Conservation (phyloP, 2,797 vertebrate genomes). For the Sebastes iracundus region DNA sequence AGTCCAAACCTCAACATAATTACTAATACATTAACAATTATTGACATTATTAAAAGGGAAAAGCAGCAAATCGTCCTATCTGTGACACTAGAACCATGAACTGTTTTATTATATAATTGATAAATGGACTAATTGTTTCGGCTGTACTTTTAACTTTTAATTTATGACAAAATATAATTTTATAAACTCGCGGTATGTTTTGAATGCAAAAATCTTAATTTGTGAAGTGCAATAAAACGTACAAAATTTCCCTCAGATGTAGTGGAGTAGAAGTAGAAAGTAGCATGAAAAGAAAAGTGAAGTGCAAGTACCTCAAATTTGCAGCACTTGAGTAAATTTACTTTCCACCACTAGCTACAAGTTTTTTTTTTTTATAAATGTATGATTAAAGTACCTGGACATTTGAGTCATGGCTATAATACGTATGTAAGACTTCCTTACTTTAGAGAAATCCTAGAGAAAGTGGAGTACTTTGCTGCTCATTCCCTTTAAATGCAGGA, state of each 20-base stretch:
- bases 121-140: too few relatives aligned
- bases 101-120: too few relatives aligned
- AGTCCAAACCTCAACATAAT: background rate
- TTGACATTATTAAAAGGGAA: background rate
- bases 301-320: background rate
- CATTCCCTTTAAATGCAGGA: background rate
- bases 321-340: too few relatives aligned
- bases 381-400: too few relatives aligned
- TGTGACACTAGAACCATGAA: rapidly evolving
- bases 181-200: background rate
- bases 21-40: background rate
- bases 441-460: background rate
- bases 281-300: background rate
- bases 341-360: too few relatives aligned
- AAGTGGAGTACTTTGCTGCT: background rate
- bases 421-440: background rate
- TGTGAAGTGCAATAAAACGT: background rate
- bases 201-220: background rate
- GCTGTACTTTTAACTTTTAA: background rate
- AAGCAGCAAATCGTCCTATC: background rate
- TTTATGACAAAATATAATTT: background rate
- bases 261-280: background rate
- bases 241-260: background rate
- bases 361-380: too few relatives aligned
- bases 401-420: background rate